Conservation (phyloP, 1,140 invertebrate species). For the Pomacea maculata region DNA sequence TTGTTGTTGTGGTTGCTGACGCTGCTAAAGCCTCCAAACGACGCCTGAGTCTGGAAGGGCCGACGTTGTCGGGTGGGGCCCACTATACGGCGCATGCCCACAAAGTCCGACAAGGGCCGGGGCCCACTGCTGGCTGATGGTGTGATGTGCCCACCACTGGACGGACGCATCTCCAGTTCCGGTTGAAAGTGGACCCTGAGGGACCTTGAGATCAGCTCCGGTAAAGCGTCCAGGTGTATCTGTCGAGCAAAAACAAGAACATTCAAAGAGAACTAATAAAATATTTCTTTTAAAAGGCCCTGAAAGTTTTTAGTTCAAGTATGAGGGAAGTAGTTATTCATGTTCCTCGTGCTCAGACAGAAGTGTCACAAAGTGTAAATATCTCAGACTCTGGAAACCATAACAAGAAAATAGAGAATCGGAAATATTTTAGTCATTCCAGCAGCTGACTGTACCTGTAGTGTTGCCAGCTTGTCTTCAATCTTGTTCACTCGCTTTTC, state of each 20-base stretch:
- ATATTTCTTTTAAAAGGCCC: no score
- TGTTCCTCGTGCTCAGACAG: neutral
- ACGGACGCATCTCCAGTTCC: slow-evolving; percentile 3
- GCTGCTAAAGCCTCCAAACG: slow-evolving; percentile 29
- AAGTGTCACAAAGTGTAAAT: neutral
- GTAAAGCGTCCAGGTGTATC: slow-evolving; percentile 30
- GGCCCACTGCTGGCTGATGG: slow-evolving; percentile 5
- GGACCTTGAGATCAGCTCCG: slow-evolving; percentile 29
- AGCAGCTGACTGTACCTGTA: slow-evolving; percentile 46
- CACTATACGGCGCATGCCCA: slow-evolving; percentile 25
- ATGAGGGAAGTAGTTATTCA: no score
- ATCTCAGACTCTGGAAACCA: neutral
- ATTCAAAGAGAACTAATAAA: no score
- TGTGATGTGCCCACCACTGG: slow-evolving; percentile 8
- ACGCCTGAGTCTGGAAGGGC: slow-evolving; percentile 34
- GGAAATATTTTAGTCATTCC: neutral
- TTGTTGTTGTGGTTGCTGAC: slow-evolving; percentile 13
- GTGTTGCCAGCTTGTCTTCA: slow-evolving; percentile 54
- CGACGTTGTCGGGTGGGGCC: slow-evolving; percentile 25
- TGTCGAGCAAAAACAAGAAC: neutral
- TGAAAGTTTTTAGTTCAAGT: no score
- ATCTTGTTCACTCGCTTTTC: slow-evolving; percentile 70
- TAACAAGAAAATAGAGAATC: neutral
- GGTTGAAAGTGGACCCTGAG: slow-evolving; percentile 17
- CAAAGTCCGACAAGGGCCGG: slow-evolving; percentile 30